Base-by-base conservation (phyloP, 2,113 vertebrate genomes). In the Macrotus californicus region DNA sequence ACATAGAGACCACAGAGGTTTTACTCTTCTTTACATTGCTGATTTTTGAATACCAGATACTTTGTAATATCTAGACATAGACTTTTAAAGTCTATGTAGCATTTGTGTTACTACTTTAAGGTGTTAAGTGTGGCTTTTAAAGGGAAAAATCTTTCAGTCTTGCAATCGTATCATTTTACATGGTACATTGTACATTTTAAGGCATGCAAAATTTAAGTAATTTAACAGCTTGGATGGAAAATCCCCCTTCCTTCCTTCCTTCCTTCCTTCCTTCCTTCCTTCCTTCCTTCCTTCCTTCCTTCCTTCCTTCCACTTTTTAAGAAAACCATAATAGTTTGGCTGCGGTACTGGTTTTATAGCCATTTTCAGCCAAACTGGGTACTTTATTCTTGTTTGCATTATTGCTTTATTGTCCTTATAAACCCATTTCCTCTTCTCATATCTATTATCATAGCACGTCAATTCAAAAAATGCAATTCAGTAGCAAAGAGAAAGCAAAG, bases 401-500 rank as follows among this genome's bases (percentile, higher is more conserved):
- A 43, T 43, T 85, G 5, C 24, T 73, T 96, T 93, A 70, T 77
- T 69, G 54, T 89, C 7, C 79, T 86, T 12, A 50, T 66, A 70
- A 86, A 84, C 21, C 29, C 14, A 86, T 85, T 96, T 89, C 29
- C 56, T 96, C 54, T 95, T 75, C 81, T 56, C 56, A 70, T n/a
- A 81, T 39, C 9, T 6, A 11, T 89, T 93, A 56, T 56, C 12
- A 22, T 46, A 61, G 24, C 34, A 66, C 2, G 80, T 73, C 12
- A 56, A 31, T 90, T 93, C 34, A 70, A 76, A 92, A 94, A 72
- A 43, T 69, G 5, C 90, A 87, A 76, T n/a, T 29, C 46, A 82
- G 64, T 41, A 69, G 34, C 85, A 43, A 66, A 52, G 31, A 46
- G 31, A 52, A 36, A 41, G 26, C 61, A 43, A 87, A 43, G 59